Percentiles rank a stretch among this genome's conserved stretches.
These are phyloP conservation scores for Panurus biarmicus DNA, from an alignment of 2,113 vertebrate genomes.

Conservation along the genomic window DNA sequence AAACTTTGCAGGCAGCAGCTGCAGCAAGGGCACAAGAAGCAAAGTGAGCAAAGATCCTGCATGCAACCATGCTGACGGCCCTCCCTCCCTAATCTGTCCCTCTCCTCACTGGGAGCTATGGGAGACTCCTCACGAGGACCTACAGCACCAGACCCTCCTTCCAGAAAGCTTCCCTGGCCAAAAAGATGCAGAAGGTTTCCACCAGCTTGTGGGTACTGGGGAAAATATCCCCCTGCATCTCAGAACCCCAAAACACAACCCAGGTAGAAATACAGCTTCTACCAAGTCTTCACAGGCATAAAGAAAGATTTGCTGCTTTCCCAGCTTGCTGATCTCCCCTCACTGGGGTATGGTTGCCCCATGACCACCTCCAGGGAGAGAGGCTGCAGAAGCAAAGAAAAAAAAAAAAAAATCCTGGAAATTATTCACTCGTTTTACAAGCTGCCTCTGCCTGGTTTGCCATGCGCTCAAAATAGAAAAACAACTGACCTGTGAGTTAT, in stretches of 20 bases:
- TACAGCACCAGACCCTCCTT: not conserved
- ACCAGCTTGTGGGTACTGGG: not conserved
- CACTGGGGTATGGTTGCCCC: not conserved
- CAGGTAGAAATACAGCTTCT: not conserved
- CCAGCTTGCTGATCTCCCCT: not conserved
- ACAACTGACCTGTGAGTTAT: constrained; percentile 59
- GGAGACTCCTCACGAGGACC: constrained; percentile 41
- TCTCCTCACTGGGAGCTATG: not conserved
- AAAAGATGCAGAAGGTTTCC: not conserved
- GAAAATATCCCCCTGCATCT: not conserved
- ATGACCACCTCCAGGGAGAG: constrained; percentile 11
- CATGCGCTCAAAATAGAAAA: constrained; percentile 8
- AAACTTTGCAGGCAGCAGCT: constrained; percentile 32
- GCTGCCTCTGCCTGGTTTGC: constrained; percentile 42
- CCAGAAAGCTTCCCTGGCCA: constrained; percentile 18
- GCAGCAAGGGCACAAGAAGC: not conserved
- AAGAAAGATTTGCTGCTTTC: not conserved
- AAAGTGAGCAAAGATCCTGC: not conserved
- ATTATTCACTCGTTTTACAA: constrained; percentile 62
- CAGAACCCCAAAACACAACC: not conserved
- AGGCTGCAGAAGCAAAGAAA: not conserved
- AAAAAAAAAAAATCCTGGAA: not conserved
- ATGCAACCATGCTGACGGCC: not conserved
- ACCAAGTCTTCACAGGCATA: not conserved
- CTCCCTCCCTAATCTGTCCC: constrained; percentile 38